Base-by-base conservation (phyloP, 2,113 vertebrate species). In the Ophthalmolycus amberensis region DNA sequence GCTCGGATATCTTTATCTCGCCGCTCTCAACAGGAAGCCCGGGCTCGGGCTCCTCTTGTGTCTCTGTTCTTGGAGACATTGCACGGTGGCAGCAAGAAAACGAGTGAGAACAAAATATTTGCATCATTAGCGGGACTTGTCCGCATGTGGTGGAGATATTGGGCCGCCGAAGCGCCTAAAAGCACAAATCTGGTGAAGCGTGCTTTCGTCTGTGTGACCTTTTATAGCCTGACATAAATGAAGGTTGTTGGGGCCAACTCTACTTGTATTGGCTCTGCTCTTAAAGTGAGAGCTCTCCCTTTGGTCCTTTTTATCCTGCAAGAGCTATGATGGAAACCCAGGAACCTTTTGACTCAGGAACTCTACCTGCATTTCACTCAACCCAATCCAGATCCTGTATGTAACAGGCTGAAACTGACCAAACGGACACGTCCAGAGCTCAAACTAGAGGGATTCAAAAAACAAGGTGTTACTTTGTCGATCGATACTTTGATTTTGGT, bases 1-100 rank as follows among this genome's bases (percentile, higher is more conserved):
- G 20, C 71, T 69, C 25, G 52, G 71, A 76, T 81, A 69, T 87
- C 76, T 85, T 64, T 77, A 64, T 84, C 78, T 59, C 2, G 16
- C 22, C 1, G 4, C 77, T 66, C 79, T 65, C 62, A 44, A 59
- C 27, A 1, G 70, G 80, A 54, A 69, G 58, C 68, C 12, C 1
- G 0, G 44, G 34, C 78, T 38, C 18, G 3, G 44, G n/a, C 37
- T 82, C 20, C 58, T 44, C 12, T 34, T 18, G 3, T 48, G 8
- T 11, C 22, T 84, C 34, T 79, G 50, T 60, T 38, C 18, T 25
- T 10, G 3, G 50, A 70, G 50, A 70, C 27, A 16, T 71, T 64
- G 22, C 6, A 27, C 54, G 5, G 9, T 70, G n/a, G 65, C 34
- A 52, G 12, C 20, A 14, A 16, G 64, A 34, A 68, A 67, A 73